phyloP scores from a whole-genome alignment of 2,113 vertebrate genomes.

The Microtus ochrogaster region DNA sequence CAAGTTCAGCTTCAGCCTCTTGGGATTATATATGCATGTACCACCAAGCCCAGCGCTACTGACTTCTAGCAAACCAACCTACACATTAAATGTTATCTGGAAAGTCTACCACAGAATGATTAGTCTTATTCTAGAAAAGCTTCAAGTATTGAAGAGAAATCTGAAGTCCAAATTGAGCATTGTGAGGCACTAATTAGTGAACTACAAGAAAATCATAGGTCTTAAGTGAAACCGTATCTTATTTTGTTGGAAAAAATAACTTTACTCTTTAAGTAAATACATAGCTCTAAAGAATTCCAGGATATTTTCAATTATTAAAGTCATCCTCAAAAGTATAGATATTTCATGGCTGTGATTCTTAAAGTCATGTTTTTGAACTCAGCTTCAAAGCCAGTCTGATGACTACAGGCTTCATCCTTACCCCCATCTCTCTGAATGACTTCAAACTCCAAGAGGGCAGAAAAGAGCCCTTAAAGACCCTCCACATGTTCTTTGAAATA shows the following conservation, averaged over 20 bases:
- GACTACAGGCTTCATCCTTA: not conserved
- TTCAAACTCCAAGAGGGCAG: not conserved
- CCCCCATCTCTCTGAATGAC: not conserved
- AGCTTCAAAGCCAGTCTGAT: not conserved
- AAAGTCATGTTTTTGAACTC: not conserved
- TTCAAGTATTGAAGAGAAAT: not conserved
- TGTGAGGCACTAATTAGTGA: not conserved
- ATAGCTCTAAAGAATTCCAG: not conserved
- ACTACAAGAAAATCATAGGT: not conserved
- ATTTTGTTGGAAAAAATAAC: slow-evolving; percentile 13
- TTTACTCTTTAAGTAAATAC: not conserved
- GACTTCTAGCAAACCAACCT: not conserved
- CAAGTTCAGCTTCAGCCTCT: not conserved
- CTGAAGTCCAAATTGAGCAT: not conserved
- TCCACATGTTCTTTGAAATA: not conserved
- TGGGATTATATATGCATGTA: not conserved
- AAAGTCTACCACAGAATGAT: not conserved
- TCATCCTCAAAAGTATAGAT: not conserved
- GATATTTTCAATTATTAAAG: not conserved
- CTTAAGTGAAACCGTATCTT: not conserved
- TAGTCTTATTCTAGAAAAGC: not conserved
- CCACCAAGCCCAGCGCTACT: not conserved
- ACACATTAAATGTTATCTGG: not conserved
- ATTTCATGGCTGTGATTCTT: not conserved
- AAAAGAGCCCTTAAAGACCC: not conserved